phyloP scores from a whole-genome alignment of 2,797 vertebrate genomes.

The Onychomys leucogaster region DNA sequence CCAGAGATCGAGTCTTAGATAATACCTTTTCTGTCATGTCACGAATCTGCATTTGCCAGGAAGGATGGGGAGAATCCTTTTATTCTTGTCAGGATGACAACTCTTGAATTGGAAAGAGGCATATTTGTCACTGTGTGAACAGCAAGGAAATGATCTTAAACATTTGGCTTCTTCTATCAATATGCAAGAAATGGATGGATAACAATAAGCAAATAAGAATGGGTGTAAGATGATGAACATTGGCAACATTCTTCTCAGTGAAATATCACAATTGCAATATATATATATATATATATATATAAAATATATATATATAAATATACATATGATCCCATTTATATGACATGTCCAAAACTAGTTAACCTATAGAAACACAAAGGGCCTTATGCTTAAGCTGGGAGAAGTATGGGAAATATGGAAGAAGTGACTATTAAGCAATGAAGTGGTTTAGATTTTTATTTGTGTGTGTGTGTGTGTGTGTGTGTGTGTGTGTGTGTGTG shows the following conservation, averaged over 20 bases:
- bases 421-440: not conserved
- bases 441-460: not conserved
- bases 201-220: constrained; percentile 55
- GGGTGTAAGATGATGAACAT: not conserved
- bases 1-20: not conserved
- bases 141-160: not conserved
- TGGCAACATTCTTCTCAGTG: constrained; percentile 32
- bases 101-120: not conserved
- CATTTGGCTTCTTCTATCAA: constrained; percentile 9
- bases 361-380: constrained; percentile 19
- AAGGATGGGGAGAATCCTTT: not conserved
- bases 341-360: constrained; percentile 25
- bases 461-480: not conserved
- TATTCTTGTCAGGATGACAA: not conserved
- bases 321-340: not conserved
- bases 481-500: not conserved
- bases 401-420: not conserved
- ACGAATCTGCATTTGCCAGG: constrained; percentile 5
- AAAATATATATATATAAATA: too few species aligned
- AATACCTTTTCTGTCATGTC: constrained; percentile 18
- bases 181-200: constrained; percentile 7
- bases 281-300: not conserved
- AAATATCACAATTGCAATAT: not conserved
- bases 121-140: not conserved
- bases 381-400: not conserved